A percentile compares a stretch with the other conserved stretches of the same genome.
These are phyloP conservation scores for Rhizoglyphus robini DNA, from an alignment of 1,140 invertebrate species.

Conservation along the genomic window DNA sequence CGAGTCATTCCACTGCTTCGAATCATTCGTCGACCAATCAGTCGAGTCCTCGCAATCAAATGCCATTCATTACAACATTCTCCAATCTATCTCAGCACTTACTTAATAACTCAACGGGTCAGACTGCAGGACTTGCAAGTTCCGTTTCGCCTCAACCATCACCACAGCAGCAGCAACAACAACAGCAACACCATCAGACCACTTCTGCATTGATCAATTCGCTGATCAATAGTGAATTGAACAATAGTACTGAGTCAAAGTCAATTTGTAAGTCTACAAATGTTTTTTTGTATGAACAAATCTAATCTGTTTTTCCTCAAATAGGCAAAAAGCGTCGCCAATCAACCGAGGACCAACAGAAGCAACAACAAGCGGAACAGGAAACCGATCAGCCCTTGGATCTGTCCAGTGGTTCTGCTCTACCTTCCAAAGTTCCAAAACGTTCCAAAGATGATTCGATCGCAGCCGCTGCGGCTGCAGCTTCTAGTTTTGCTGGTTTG, in stretches of 20 bases:
- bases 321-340: neutral
- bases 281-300: no score
- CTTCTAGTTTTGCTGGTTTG: no score
- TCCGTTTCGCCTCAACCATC: neutral
- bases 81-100: slow-evolving; percentile 3
- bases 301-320: no score
- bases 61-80: neutral
- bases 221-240: neutral
- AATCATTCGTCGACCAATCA: neutral
- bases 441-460: neutral
- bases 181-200: neutral
- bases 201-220: neutral
- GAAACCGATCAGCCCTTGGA: slow-evolving; percentile 4
- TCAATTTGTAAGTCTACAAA: no score
- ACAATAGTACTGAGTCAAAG: neutral
- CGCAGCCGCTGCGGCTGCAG: no score
- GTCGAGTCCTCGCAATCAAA: neutral
- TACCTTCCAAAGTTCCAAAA: neutral
- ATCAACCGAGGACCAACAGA: neutral
- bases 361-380: neutral
- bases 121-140: no score
- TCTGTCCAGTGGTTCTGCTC: neutral
- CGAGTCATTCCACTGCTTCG: neutral
- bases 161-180: neutral
- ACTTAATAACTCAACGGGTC: no score